Percentiles rank a stretch among this genome's conserved stretches.
phyloP scores from a whole-genome alignment of 1,140 invertebrate species.

The Luehdorfia chinensis region DNA sequence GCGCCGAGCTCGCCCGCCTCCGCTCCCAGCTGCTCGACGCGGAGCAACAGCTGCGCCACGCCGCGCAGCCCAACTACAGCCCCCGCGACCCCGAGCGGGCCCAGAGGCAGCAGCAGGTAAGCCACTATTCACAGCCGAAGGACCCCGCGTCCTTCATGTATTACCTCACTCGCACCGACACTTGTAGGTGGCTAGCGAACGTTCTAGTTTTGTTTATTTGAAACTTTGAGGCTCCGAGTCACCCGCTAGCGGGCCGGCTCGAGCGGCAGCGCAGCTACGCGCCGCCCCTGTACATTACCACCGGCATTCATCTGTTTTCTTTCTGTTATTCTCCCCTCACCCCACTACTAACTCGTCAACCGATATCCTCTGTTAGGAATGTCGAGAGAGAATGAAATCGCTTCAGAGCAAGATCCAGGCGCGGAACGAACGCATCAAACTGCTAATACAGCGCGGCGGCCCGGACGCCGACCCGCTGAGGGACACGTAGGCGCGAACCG shows the following conservation, averaged over 20 bases:
- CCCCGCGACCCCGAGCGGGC: constrained; percentile 91
- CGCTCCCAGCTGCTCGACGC: constrained; percentile 89
- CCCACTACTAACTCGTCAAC: constrained; percentile 60
- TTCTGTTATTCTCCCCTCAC: constrained; percentile 79
- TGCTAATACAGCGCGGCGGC: constrained; percentile 89
- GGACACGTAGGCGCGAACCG: constrained; percentile 74
- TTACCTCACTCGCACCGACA: constrained; percentile 29
- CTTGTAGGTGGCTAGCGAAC: constrained; percentile 50
- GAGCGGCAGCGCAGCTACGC: constrained; percentile 30
- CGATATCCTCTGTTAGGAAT: constrained; percentile 82
- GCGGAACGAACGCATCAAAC: constrained; percentile 91
- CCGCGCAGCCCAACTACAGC: constrained; percentile 88
- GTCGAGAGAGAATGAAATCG: constrained; percentile 89
- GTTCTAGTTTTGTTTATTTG: constrained; percentile 67
- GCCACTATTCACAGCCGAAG: constrained; percentile 51
- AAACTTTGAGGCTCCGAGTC: constrained; percentile 36
- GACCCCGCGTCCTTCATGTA: constrained; percentile 11
- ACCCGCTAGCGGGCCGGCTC: constrained; percentile 32
- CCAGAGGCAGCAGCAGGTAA: constrained; percentile 94
- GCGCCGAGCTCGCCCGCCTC: constrained; percentile 91
- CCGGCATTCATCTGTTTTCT: constrained; percentile 77
- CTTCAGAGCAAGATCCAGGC: constrained; percentile 93
- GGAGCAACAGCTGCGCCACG: constrained; percentile 89
- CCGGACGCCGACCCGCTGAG: constrained; percentile 85
- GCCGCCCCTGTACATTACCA: constrained; percentile 47